Percentiles rank a stretch among this genome's conserved stretches.
These are phyloP conservation scores for Actinemys pallida DNA, from an alignment of 2,113 vertebrate species.

Conservation along the genomic window DNA sequence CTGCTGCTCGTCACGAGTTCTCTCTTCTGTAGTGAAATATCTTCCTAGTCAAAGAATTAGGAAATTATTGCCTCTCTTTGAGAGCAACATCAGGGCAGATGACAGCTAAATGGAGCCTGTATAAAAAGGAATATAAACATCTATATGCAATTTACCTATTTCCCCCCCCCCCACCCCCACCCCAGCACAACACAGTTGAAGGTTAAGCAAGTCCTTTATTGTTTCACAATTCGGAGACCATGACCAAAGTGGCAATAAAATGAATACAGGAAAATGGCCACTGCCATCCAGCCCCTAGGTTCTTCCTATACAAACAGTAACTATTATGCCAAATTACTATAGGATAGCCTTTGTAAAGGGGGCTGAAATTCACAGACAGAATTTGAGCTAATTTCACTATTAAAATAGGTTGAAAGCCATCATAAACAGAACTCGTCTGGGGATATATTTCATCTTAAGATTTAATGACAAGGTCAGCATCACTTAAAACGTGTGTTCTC, in stretches of 20 bases:
- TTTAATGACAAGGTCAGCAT: not conserved
- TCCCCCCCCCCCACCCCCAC: rapidly evolving
- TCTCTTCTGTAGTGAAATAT: not conserved
- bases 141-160: rapidly evolving
- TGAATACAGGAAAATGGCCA: not conserved
- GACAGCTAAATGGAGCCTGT: not conserved
- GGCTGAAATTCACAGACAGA: not conserved
- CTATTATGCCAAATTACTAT: rapidly evolving
- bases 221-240: not conserved
- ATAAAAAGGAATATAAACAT: not conserved
- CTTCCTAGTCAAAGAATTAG: not conserved
- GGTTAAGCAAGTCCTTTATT: not conserved
- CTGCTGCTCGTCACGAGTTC: rapidly evolving
- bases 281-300: not conserved
- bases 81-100: not conserved
- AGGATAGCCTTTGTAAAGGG: not conserved
- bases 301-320: rapidly evolving
- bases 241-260: not conserved
- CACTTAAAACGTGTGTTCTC: not conserved
- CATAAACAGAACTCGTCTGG: not conserved
- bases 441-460: not conserved
- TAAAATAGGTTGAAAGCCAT: not conserved
- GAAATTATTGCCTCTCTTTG: not conserved
- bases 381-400: rapidly evolving
- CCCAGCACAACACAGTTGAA: rapidly evolving